phyloP scores from a whole-genome alignment of 2,113 vertebrate genomes.

The Nyctereutes procyonoides region DNA sequence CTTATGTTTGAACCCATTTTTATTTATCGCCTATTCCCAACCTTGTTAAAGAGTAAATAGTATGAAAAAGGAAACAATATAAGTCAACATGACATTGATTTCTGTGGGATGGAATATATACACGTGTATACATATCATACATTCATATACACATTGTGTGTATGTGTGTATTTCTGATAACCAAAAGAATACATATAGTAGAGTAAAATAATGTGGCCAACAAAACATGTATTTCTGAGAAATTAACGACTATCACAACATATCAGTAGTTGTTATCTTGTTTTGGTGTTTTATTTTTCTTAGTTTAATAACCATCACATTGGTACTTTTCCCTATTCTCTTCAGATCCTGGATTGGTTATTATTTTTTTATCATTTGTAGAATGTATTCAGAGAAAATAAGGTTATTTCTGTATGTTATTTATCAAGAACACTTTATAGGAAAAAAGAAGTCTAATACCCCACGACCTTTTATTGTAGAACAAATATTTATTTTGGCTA shows the following conservation, averaged over 20 bases:
- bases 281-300: slow-evolving; percentile 16
- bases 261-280: not conserved
- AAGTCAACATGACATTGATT: not conserved
- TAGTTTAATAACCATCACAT: not conserved
- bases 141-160: not conserved
- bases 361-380: not conserved
- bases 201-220: not conserved
- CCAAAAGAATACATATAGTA: not conserved
- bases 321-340: not conserved
- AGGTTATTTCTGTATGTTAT: slow-evolving; percentile 41
- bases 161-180: not conserved
- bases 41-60: slow-evolving; percentile 19
- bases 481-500: slow-evolving; percentile 27
- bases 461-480: not conserved
- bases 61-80: slow-evolving; percentile 23
- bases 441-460: not conserved
- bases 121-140: not conserved
- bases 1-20: not conserved
- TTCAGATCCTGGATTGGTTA: not conserved
- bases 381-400: slow-evolving; percentile 38
- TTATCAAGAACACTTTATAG: slow-evolving; percentile 8
- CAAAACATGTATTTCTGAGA: not conserved
- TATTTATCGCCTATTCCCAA: not conserved
- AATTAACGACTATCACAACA: not conserved
- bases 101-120: not conserved